These are phyloP conservation scores for Callionymus lyra DNA, from an alignment of 2,113 vertebrate species.

Conservation along the genomic window DNA sequence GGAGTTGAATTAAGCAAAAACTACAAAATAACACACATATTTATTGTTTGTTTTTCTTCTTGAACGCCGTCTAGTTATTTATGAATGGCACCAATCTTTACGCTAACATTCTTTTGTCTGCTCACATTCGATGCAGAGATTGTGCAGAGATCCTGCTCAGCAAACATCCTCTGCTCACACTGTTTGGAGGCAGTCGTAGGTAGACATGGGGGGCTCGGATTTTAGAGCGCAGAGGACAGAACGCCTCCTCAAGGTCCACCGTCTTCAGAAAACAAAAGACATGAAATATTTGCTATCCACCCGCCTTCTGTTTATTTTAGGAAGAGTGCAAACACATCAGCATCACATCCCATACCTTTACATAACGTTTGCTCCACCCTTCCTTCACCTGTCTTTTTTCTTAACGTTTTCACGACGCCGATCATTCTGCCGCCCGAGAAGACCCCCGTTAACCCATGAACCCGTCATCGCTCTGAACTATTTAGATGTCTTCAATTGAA, in stretches of 20 bases:
- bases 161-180: constrained; percentile 11
- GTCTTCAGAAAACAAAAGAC: constrained; percentile 44
- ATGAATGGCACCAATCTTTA: no score
- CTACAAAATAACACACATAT: no score
- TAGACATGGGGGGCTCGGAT: constrained; percentile 5
- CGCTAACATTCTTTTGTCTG: no score
- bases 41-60: no score
- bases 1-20: no score
- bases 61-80: no score
- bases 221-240: constrained; percentile 31
- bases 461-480: constrained; percentile 12
- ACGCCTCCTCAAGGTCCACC: constrained; percentile 37
- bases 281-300: constrained; percentile 32
- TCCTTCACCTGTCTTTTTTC: constrained; percentile 9
- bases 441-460: constrained; percentile 20
- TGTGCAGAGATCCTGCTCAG: neutral
- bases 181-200: constrained; percentile 26
- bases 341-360: constrained; percentile 30
- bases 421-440: neutral
- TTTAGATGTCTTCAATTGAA: constrained; percentile 28
- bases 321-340: constrained; percentile 28
- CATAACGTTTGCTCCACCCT: constrained; percentile 13
- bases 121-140: no score
- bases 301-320: constrained; percentile 38
- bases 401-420: neutral